These are phyloP conservation scores for Aurelia aurita complex sp. Pacific DNA, from an alignment of 30 jellyfish, hydroid and myxozoan genomes.

Conservation along the genomic window DNA sequence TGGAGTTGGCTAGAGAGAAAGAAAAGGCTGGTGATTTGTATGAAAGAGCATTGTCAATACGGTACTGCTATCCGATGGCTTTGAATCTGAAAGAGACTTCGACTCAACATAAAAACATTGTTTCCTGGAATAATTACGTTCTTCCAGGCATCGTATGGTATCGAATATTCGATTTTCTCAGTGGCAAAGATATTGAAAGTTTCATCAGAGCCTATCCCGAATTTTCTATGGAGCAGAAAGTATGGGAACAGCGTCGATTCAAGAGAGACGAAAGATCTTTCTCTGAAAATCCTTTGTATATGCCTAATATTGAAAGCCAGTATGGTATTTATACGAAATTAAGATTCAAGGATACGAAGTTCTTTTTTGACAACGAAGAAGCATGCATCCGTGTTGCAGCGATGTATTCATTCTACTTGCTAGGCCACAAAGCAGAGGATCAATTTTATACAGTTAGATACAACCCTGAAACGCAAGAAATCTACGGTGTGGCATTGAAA, in stretches of 20 bases:
- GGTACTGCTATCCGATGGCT: slow-evolving; percentile 64
- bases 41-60: slow-evolving; percentile 65
- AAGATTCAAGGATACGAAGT: slow-evolving; percentile 19
- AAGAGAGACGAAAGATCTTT: not conserved
- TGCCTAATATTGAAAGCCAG: slow-evolving; percentile 42
- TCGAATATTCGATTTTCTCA: slow-evolving; percentile 21
- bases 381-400: slow-evolving; percentile 63
- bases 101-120: not conserved
- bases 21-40: slow-evolving; percentile 49
- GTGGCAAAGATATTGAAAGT: slow-evolving; percentile 26
- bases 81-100: not conserved
- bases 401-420: slow-evolving; percentile 57
- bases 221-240: slow-evolving; percentile 4
- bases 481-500: not conserved
- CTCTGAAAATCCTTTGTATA: not conserved
- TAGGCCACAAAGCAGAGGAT: slow-evolving; percentile 59
- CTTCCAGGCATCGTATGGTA: slow-evolving; percentile 51
- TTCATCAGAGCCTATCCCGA: slow-evolving; percentile 33
- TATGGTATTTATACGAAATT: slow-evolving; percentile 52
- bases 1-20: slow-evolving; percentile 32
- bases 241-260: slow-evolving; percentile 28
- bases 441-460: no score
- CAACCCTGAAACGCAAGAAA: no score
- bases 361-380: slow-evolving; percentile 48
- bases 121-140: not conserved